Conservation (phyloP, 2,888 invertebrate genomes). For the Harpagoxenus sublaevis region DNA sequence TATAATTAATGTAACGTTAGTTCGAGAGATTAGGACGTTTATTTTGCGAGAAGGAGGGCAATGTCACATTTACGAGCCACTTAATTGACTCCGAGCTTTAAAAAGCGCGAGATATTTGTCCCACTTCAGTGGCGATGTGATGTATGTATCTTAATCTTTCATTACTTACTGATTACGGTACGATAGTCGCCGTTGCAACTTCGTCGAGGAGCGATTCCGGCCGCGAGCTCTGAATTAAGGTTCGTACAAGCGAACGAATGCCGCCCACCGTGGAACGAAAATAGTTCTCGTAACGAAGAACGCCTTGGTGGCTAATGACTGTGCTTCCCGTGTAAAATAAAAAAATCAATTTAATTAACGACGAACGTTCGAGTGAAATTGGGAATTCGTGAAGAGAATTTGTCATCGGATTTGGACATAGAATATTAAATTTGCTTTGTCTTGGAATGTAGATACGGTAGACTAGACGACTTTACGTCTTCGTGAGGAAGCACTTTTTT, state of each 20-base stretch:
- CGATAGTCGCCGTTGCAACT: not conserved
- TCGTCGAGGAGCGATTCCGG: conserved; percentile 15
- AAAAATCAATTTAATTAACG: not conserved
- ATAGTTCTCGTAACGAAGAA: conserved; percentile 15
- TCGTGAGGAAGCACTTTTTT: not conserved
- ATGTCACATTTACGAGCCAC: not conserved
- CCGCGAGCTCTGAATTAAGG: conserved; percentile 2
- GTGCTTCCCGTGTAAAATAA: conserved; percentile 1
- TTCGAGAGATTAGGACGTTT: not conserved
- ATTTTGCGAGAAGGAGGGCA: not conserved
- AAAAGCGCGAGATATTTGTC: not conserved
- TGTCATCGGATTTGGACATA: not conserved
- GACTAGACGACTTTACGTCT: not conserved
- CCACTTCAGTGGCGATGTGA: not conserved
- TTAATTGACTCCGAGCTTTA: not conserved
- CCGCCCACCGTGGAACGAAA: conserved; percentile 14
- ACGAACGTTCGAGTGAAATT: not conserved
- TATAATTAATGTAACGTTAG: conserved; percentile 18
- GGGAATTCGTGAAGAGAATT: not conserved
- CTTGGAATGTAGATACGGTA: not conserved
- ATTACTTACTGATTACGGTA: not conserved
- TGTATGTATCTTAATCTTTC: not conserved
- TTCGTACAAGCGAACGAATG: not conserved
- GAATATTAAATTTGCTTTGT: not conserved
- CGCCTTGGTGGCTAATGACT: not conserved